Conservation (phyloP, 1,140 invertebrate species). For the Neodiprion lecontei region DNA sequence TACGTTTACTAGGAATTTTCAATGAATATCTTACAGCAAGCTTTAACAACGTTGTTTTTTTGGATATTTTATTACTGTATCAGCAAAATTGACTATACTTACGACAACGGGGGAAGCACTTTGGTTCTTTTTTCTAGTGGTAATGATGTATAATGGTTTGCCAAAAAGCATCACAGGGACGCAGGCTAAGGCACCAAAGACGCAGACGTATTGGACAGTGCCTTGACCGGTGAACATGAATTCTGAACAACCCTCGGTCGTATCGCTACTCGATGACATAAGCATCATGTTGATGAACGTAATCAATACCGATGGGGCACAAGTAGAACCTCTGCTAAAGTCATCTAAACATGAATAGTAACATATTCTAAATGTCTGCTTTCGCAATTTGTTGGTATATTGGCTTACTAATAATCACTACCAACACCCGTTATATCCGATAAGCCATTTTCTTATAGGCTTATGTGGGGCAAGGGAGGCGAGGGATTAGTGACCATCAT, state of each 20-base stretch:
- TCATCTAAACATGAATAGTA: too few species aligned
- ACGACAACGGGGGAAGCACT: background rate
- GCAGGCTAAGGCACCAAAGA: conserved; percentile 79
- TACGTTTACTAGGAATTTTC: too few species aligned
- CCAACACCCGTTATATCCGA: too few species aligned
- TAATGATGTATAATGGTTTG: conserved; percentile 82
- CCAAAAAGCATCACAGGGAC: conserved; percentile 92
- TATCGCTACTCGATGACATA: conserved; percentile 61
- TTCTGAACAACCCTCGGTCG: conserved; percentile 64
- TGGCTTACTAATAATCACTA: too few species aligned
- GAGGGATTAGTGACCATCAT: too few species aligned
- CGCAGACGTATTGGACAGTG: conserved; percentile 74
- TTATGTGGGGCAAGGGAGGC: too few species aligned
- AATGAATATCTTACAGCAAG: too few species aligned
- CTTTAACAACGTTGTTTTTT: too few species aligned
- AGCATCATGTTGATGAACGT: conserved; percentile 95
- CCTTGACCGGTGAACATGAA: conserved; percentile 80
- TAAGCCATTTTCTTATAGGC: too few species aligned
- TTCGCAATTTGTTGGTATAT: too few species aligned
- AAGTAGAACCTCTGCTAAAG: conserved; percentile 44
- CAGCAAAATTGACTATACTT: background rate
- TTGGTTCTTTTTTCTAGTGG: conserved; percentile 30
- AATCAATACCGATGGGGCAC: conserved; percentile 88
- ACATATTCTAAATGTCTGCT: too few species aligned
- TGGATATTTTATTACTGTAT: too few species aligned